These are phyloP conservation scores for Apostichopus leukothele DNA, from an alignment of 53 echinoderm and acorn worm genomes.

Conservation along the genomic window DNA sequence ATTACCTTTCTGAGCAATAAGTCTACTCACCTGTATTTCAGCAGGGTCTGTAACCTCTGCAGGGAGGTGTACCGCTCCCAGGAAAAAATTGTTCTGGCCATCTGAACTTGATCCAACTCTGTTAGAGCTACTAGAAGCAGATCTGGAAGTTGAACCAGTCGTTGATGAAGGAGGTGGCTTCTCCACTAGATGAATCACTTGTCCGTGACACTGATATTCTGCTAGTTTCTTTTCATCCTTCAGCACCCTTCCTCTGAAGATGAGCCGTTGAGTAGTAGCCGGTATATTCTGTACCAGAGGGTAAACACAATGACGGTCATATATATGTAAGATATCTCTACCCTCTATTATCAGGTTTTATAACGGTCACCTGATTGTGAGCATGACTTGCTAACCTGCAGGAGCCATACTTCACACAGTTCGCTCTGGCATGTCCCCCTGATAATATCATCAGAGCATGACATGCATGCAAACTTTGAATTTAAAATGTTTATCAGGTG, in stretches of 20 bases:
- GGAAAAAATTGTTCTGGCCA: conserved; percentile 65
- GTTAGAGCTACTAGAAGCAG: conserved; percentile 17
- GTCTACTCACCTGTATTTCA: conserved; percentile 63
- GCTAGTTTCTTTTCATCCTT: conserved; percentile 87
- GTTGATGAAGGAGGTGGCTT: conserved; percentile 79
- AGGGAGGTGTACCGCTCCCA: conserved; percentile 77
- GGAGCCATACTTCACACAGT: too few species aligned
- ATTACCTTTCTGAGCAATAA: neutral
- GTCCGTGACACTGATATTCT: conserved; percentile 85
- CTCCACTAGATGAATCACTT: conserved; percentile 92
- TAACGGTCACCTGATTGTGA: too few species aligned
- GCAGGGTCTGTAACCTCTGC: conserved; percentile 68
- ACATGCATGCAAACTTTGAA: too few species aligned
- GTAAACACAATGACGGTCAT: too few species aligned
- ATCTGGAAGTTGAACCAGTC: conserved; percentile 15
- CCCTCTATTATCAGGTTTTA: too few species aligned
- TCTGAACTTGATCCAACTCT: conserved; percentile 34
- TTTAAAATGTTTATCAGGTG: too few species aligned
- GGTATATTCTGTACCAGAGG: conserved; percentile 63
- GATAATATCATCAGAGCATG: too few species aligned
- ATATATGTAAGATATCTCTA: too few species aligned
- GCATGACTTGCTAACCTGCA: too few species aligned
- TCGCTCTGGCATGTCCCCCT: too few species aligned
- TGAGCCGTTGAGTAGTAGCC: conserved; percentile 81
- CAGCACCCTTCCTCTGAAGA: conserved; percentile 86